These are phyloP conservation scores for Diceros bicornis DNA, from an alignment of 2,797 vertebrate genomes.

Conservation along the genomic window DNA sequence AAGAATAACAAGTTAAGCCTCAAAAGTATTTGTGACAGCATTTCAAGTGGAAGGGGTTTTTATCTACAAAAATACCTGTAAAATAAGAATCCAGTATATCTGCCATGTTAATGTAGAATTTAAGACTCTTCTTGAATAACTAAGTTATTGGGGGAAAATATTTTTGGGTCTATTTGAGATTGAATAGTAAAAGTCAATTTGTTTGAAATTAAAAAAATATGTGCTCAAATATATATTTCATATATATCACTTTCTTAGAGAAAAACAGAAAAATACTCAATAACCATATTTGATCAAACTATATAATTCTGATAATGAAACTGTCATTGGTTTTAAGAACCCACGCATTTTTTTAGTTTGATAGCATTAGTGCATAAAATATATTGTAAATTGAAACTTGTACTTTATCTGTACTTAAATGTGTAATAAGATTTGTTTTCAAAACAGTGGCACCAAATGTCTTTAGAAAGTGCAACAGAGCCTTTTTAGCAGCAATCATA, in stretches of 20 bases:
- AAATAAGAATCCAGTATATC: constrained; percentile 44
- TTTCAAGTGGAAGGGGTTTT: neutral
- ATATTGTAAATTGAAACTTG: constrained; percentile 1
- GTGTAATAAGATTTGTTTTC: neutral
- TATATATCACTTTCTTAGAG: neutral
- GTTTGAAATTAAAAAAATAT: constrained; percentile 42
- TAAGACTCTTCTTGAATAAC: constrained; percentile 44
- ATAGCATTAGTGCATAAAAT: constrained; percentile 13
- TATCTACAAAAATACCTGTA: constrained; percentile 3
- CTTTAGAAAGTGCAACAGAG: constrained; percentile 34
- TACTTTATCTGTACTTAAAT: neutral
- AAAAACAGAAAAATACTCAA: neutral
- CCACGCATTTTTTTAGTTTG: constrained; percentile 30
- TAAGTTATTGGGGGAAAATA: constrained; percentile 1
- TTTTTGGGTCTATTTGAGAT: neutral
- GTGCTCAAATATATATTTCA: constrained; percentile 18
- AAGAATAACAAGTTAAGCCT: constrained; percentile 59
- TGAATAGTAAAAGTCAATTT: constrained; percentile 9
- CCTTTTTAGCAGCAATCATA: neutral
- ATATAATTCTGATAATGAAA: constrained; percentile 24
- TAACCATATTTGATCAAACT: neutral
- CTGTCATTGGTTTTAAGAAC: neutral
- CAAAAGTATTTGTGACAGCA: constrained; percentile 41
- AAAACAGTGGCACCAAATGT: constrained; percentile 51
- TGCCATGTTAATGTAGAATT: constrained; percentile 16